Conservation (phyloP, 2,797 vertebrate species). For the Pantherophis vulpinus region DNA sequence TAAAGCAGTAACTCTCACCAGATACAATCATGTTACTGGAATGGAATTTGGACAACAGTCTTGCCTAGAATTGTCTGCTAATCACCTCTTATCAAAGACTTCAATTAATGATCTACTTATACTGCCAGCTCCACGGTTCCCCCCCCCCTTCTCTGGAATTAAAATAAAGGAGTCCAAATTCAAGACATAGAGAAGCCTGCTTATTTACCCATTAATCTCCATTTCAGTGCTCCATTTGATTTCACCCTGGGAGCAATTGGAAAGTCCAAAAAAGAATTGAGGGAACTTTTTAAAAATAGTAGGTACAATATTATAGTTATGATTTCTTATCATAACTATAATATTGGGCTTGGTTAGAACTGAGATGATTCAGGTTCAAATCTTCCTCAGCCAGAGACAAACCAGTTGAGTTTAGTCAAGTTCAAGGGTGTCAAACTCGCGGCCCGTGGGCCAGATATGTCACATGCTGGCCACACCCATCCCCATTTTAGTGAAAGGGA, state of each 20-base stretch:
- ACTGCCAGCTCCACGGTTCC: not conserved
- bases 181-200: not conserved
- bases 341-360: not conserved
- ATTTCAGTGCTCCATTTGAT: not conserved
- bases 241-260: not conserved
- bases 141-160: not conserved
- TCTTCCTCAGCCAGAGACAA: not conserved
- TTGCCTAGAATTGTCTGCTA: constrained; percentile 17
- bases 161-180: not conserved
- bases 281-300: fast-evolving
- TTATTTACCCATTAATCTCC: not conserved
- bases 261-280: not conserved
- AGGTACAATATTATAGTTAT: not conserved
- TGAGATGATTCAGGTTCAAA: not conserved
- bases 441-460: too few species aligned
- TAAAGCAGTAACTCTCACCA: constrained; percentile 30
- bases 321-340: too few species aligned
- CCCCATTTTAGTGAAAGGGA: too few species aligned
- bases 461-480: too few species aligned
- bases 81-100: constrained; percentile 1
- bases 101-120: not conserved
- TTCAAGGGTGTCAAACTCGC: not conserved
- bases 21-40: constrained; percentile 25
- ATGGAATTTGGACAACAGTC: constrained; percentile 16
- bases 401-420: not conserved